Evolutionary conservation across 1,140 invertebrate genomes (phyloP).

Genomic region (Drosophila aff.): DNA sequence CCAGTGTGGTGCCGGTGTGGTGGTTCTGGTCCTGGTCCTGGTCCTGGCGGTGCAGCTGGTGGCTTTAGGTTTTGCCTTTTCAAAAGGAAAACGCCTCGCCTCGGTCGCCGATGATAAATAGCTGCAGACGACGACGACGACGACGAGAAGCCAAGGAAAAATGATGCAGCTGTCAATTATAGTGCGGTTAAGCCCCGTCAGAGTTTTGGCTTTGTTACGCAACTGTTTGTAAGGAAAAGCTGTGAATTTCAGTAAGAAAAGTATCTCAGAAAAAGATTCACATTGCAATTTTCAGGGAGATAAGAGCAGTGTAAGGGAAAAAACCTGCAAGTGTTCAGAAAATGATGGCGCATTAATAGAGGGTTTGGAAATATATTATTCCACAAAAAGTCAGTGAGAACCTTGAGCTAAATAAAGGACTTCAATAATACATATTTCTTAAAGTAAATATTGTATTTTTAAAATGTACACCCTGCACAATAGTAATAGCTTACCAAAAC

Average conservation of each 20-base stretch:
- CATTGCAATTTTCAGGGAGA: neutral
- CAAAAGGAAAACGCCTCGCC: slow-evolving; percentile 20
- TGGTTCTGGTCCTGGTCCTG: neutral
- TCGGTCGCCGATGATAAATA: slow-evolving; percentile 47
- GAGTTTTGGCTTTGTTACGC: slow-evolving; percentile 14
- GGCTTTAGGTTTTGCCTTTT: slow-evolving; percentile 34
- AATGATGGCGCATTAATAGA: slow-evolving; percentile 1
- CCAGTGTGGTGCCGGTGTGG: slow-evolving; percentile 11
- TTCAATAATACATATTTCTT: neutral
- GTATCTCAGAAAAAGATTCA: neutral
- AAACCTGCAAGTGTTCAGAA: neutral
- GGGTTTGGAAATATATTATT: neutral
- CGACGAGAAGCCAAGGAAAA: slow-evolving; percentile 29
- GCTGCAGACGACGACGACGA: slow-evolving; percentile 29
- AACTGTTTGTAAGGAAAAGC: neutral
- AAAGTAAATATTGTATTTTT: neutral
- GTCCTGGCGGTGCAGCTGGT: slow-evolving; percentile 7
- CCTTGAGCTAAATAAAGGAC: neutral
- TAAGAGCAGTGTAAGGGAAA: neutral
- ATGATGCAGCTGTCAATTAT: slow-evolving; percentile 52
- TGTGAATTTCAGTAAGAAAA: slow-evolving; percentile 4
- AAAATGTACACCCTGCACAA: neutral
- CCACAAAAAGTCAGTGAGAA: neutral
- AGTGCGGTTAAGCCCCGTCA: slow-evolving; percentile 11
- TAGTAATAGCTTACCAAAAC: neutral